Percentiles rank a stretch among this genome's conserved stretches.
Evolutionary conservation across 1,140 invertebrate genomes (phyloP).

Genomic region (Sinonovacula constricta): DNA sequence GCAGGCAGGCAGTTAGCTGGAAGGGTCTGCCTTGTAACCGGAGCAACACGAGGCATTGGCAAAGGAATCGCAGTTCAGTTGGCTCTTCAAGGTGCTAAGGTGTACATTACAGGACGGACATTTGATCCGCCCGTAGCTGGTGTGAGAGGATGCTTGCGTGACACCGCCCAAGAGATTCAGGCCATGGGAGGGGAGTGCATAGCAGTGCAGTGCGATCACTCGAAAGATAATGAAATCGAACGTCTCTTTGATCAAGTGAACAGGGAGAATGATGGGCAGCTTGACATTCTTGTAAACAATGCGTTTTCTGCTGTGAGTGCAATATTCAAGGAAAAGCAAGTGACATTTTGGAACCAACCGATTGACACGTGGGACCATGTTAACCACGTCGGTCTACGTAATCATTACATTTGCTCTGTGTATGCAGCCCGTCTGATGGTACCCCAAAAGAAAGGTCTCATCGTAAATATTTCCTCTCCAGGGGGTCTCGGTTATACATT

Average conservation of each 20-base stretch:
- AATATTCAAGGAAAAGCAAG: conserved; percentile 66
- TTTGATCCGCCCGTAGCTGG: neutral
- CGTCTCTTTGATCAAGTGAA: conserved; percentile 77
- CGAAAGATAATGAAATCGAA: conserved; percentile 76
- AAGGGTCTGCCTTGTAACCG: conserved; percentile 78
- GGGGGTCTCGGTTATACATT: conserved; percentile 79
- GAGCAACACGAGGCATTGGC: conserved; percentile 78
- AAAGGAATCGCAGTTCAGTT: conserved; percentile 79
- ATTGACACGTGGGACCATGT: conserved; percentile 74
- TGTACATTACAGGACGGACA: conserved; percentile 77
- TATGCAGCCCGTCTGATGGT: conserved; percentile 79
- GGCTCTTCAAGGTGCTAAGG: conserved; percentile 75
- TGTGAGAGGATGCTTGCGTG: neutral
- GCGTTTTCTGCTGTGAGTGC: conserved; percentile 77
- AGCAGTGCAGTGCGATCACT: conserved; percentile 78
- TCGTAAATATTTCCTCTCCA: conserved; percentile 79
- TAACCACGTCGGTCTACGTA: conserved; percentile 79
- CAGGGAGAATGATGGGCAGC: conserved; percentile 75
- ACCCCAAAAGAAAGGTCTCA: conserved; percentile 75
- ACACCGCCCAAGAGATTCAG: conserved; percentile 36
- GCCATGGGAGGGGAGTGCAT: conserved; percentile 75
- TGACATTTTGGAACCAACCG: conserved; percentile 77
- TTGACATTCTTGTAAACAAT: conserved; percentile 81
- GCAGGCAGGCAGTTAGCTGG: too few relatives aligned
- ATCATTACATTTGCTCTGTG: conserved; percentile 78